Base-by-base conservation (phyloP, 2,113 vertebrate species). In the Campylomormyrus tamandua region DNA sequence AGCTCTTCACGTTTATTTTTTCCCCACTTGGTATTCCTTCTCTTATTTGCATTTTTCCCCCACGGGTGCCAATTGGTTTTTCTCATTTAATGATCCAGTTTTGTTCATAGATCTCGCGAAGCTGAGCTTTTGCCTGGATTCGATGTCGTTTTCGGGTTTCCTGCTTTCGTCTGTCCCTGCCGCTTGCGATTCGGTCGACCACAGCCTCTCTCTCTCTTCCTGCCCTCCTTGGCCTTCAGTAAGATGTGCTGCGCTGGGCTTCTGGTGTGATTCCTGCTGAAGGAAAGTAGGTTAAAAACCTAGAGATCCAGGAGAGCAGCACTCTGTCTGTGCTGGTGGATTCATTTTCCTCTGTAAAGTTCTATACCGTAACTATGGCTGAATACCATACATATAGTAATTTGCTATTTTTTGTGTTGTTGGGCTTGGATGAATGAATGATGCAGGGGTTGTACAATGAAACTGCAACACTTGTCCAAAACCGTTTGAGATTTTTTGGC, bases 31-130 rank as follows among this genome's bases (percentile, higher is more conserved):
- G 42, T 17, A 11, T 45, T 39, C 45, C 87, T 48, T 3, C 5
- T 45, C n/a, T 58, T 21, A 87, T 92, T 91, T 92, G 89, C 74
- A 77, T 90, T 89, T 83, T 92, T 39, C 91, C 56, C 48, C 53
- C 31, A 9, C 1, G 31, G 11, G 13, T 3, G 53, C 39, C 45
- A 90, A 92, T 93, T 93, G 90, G 70, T 90, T 17, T 46, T 88
- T 66, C 89, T 24, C 19, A 45, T 92, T 89, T 93, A 92, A 83
- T n/a, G 77, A 50, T 90, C 80, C 90, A 2, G 15, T 42, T 52
- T 13, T 83, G 77, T 42, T 31, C 9, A 31, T 56, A 42, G 49
- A 21, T 89, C 49, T 89, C 21, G 1, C 1, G 5, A 8, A 42
- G 35, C 17, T 17, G 74, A 35, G 27, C 70, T 74, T 84, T 62